Percentiles rank a stretch among this genome's conserved stretches.
Evolutionary conservation across 1,140 invertebrate species (phyloP).

Genomic region (Drosophila pectinifera): DNA sequence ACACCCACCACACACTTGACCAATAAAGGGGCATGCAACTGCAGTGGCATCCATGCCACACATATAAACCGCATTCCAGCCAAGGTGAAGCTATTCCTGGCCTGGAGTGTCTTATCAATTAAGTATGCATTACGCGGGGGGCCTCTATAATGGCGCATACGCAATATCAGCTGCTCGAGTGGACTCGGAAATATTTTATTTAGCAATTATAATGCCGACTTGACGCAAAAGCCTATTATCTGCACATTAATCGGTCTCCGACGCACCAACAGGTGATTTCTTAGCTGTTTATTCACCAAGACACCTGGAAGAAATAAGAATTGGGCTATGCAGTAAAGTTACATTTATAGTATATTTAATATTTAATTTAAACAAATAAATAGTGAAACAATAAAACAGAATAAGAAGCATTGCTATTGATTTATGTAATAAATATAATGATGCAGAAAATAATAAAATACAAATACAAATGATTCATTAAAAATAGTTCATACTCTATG

Average conservation of each 20-base stretch:
- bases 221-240: slow-evolving; percentile 21
- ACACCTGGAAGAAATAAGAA: not conserved
- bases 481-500: not conserved
- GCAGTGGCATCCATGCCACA: no score
- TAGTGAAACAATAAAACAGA: no score
- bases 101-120: slow-evolving; percentile 28
- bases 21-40: no score
- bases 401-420: not conserved
- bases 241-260: not conserved
- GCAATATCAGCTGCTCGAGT: slow-evolving; percentile 12
- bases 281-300: not conserved
- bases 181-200: slow-evolving; percentile 50
- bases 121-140: slow-evolving; percentile 11
- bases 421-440: no score
- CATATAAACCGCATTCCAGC: not conserved
- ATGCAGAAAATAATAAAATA: no score
- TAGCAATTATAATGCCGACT: slow-evolving; percentile 49
- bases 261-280: not conserved
- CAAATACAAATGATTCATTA: not conserved
- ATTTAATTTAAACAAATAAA: not conserved
- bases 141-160: slow-evolving; percentile 16
- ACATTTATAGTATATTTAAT: not conserved
- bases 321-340: not conserved
- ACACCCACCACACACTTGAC: slow-evolving; percentile 4
- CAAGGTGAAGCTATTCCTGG: not conserved